phyloP scores from a whole-genome alignment of 2,888 invertebrate genomes.

The Eugnorisma glareosa region DNA sequence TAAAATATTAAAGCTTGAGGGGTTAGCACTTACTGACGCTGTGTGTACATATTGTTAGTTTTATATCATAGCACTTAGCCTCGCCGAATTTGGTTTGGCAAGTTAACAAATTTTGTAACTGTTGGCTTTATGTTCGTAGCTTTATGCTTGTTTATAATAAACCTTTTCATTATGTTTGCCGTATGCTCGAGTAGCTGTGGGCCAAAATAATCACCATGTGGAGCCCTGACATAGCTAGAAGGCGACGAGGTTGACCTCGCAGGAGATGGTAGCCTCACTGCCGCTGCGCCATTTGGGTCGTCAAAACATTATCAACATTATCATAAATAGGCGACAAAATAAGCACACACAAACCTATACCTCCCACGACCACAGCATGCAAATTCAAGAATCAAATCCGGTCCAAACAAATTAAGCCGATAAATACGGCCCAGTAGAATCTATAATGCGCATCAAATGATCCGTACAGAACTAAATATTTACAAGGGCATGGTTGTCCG shows the following conservation, averaged over 20 bases:
- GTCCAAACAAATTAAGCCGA: constrained; percentile 44
- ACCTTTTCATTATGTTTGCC: background rate
- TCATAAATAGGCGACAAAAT: background rate
- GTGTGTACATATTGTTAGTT: constrained; percentile 31
- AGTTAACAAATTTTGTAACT: constrained; percentile 35
- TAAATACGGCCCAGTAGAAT: constrained; percentile 48
- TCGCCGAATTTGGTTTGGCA: constrained; percentile 49
- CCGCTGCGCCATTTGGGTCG: too few species aligned
- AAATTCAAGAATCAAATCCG: constrained; percentile 31
- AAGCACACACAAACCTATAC: background rate
- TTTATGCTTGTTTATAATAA: background rate
- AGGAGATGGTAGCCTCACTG: too few species aligned
- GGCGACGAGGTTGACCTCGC: too few species aligned
- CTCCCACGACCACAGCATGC: background rate
- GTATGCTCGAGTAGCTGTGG: too few species aligned
- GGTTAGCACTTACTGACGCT: too few species aligned
- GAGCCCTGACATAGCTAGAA: too few species aligned
- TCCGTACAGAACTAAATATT: constrained; percentile 58
- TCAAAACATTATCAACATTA: too few species aligned
- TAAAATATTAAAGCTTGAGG: too few species aligned
- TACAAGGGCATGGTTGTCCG: constrained; percentile 48
- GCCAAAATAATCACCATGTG: background rate
- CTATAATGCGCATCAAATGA: constrained; percentile 54
- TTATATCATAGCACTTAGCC: constrained; percentile 18
- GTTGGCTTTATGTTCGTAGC: constrained; percentile 7